Percentiles rank a stretch among this genome's conserved stretches.
Evolutionary conservation across 1,140 invertebrate genomes (phyloP).

Genomic region (Drosophila malerkotliana): DNA sequence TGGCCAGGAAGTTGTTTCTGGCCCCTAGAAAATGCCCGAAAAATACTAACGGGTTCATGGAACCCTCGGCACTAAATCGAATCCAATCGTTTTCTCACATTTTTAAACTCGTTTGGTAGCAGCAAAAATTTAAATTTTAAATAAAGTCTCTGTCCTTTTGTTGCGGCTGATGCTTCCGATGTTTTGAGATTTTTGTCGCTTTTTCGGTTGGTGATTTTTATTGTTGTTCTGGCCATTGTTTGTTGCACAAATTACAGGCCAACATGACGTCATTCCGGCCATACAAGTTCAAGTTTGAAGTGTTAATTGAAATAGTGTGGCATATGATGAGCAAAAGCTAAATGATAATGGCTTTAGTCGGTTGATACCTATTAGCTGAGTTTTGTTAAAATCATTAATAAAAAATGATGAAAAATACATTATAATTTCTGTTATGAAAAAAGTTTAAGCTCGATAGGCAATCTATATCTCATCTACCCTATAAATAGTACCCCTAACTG

Average conservation of each 20-base stretch:
- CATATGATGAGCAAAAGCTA: conserved; percentile 43
- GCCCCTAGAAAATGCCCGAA: conserved; percentile 26
- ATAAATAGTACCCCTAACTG: not conserved
- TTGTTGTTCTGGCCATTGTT: conserved; percentile 69
- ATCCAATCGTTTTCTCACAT: conserved; percentile 21
- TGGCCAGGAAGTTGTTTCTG: conserved; percentile 36
- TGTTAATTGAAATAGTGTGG: conserved; percentile 58
- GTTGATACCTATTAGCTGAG: not conserved
- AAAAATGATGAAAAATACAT: not conserved
- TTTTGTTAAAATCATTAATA: not conserved
- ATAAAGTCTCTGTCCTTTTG: conserved; percentile 43
- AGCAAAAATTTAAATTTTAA: conserved; percentile 64
- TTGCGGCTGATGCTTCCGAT: conserved; percentile 34
- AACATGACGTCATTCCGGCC: conserved; percentile 56
- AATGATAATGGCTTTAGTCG: conserved; percentile 8
- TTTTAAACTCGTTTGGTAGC: conserved; percentile 33
- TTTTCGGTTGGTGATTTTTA: conserved; percentile 67
- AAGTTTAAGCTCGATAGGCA: too few species aligned
- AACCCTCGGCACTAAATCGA: conserved; percentile 32
- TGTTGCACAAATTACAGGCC: conserved; percentile 60
- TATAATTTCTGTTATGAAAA: not conserved
- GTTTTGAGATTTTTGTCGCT: conserved; percentile 38
- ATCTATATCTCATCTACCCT: not conserved
- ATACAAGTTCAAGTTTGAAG: conserved; percentile 70
- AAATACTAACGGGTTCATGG: conserved; percentile 45